A percentile compares a stretch with the other conserved stretches of the same genome.
Conservation (phyloP, 2,797 vertebrate species). For the Trachops cirrhosus region DNA sequence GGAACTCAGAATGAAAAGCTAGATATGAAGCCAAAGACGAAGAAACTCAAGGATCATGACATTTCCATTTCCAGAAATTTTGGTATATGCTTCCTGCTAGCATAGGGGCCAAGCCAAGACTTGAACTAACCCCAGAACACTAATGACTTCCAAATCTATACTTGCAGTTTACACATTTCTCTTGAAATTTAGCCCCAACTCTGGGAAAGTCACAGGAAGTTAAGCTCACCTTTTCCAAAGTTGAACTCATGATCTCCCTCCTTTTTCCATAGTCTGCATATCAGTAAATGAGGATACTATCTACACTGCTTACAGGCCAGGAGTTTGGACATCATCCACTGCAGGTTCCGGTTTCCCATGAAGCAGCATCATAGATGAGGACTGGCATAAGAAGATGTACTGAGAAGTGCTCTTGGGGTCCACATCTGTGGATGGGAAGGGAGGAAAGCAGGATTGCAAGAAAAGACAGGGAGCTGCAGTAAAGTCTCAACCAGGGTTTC, state of each 20-base stretch:
- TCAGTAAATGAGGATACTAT: background rate
- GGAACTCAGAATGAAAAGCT: background rate
- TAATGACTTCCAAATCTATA: background rate
- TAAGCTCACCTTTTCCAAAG: background rate
- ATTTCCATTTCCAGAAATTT: background rate
- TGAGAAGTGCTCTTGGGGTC: background rate
- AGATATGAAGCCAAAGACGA: background rate
- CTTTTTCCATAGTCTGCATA: background rate
- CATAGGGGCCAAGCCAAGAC: background rate
- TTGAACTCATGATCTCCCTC: background rate
- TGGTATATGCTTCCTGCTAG: background rate
- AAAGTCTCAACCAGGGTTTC: background rate
- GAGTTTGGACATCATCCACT: background rate
- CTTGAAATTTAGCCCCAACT: background rate
- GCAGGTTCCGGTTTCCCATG: background rate
- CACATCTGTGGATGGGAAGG: background rate
- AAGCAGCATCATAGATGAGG: background rate
- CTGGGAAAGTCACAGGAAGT: background rate
- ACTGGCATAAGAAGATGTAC: background rate
- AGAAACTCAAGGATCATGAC: background rate
- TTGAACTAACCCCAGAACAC: background rate
- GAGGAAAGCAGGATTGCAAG: background rate
- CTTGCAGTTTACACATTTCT: background rate
- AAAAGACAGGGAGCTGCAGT: background rate
- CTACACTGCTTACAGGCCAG: background rate